Base-by-base conservation (phyloP, 1,140 invertebrate genomes). In the Zaprionus camerounensis region DNA sequence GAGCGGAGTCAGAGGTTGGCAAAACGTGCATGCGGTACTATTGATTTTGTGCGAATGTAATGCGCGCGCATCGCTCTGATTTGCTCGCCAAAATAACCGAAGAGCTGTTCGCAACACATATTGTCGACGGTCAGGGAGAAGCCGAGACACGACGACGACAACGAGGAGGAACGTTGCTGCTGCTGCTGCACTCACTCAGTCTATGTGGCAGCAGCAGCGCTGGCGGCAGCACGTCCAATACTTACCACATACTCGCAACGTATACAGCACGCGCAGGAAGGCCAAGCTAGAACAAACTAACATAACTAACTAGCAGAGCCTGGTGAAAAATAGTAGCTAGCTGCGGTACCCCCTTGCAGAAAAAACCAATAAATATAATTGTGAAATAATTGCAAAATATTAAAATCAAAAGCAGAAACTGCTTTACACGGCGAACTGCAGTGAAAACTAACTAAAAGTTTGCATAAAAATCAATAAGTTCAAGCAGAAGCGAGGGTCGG, bases 31-130 rank as follows among this genome's bases (percentile, higher is more conserved):
- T 88, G 85, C 85, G 84, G 85, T 72, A 81, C 55, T 88, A 88
- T 88, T 80, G 84, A 88, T 88, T 88, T 87, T 81, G 66, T 76
- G 5, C 38, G 3, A 71, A 88, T 81, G 71, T 77, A 90, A 81
- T 90, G 85, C 85, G 85, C 85, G 85, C 85, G 85, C 85, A 90
- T 55, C 34, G 56, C 79, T 63, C 72, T 80, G 86, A 85, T 90
- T 90, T 86, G 49, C 24, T 55, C 68, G 71, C 65, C 51, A 80
- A 85, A 61, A 74, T 57, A 66, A 53, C 20, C 58, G n/a, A 76
- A 85, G 79, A 34, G 31, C 31, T 76, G 78, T 59, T 73, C 53
- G 38, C 34, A 34, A 26, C 9, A 17, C 84, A 88, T 81, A 81
- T 88, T 88, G 84, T 88, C 84, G 84, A 64, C 84, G 84, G 84